Evolutionary conservation across 2,113 vertebrate genomes (phyloP).

Genomic region (Phasianus colchicus): DNA sequence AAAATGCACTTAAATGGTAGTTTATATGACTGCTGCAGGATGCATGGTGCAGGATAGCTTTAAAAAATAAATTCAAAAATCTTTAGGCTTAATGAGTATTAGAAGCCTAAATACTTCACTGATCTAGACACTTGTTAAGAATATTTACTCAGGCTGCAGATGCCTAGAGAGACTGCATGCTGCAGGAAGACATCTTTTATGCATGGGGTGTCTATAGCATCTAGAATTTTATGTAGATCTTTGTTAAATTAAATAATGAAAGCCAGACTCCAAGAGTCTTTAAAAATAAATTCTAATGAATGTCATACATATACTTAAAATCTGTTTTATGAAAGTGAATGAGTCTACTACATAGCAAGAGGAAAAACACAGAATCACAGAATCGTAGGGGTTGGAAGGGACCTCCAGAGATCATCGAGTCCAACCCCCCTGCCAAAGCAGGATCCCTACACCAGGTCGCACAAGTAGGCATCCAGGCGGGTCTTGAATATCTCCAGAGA

Average conservation of each 20-base stretch:
- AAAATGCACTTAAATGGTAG: neutral
- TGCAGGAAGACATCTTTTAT: neutral
- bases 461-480: too few relatives aligned
- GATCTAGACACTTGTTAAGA: neutral
- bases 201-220: neutral
- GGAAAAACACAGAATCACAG: neutral
- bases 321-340: neutral
- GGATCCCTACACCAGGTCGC: too few relatives aligned
- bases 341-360: neutral
- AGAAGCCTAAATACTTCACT: neutral
- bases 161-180: neutral
- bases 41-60: neutral
- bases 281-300: neutral
- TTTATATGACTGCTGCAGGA: neutral
- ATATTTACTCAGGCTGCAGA: neutral
- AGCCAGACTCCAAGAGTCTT: neutral
- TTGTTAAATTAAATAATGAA: neutral
- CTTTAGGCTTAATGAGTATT: neutral
- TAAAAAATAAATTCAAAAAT: neutral
- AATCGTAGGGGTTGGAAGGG: too few relatives aligned
- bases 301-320: neutral
- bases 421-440: too few relatives aligned
- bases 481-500: too few relatives aligned
- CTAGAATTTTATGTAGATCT: neutral
- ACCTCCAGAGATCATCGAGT: too few relatives aligned